Percentiles rank a stretch among this genome's conserved stretches.
phyloP scores from a whole-genome alignment of 2,888 invertebrate genomes.

The Gortyna flavago region DNA sequence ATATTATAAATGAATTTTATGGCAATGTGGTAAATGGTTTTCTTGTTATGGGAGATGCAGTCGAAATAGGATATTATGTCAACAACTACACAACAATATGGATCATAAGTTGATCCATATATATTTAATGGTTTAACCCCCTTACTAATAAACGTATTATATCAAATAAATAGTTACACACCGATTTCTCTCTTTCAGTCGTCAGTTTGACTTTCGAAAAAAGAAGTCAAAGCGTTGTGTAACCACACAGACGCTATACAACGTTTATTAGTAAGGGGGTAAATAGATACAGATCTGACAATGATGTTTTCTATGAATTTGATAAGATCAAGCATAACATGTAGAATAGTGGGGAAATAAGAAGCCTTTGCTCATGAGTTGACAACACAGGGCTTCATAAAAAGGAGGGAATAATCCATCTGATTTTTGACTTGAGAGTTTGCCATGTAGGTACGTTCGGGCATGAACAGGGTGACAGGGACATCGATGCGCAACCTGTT shows the following conservation, averaged over 20 bases:
- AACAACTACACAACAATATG: background rate
- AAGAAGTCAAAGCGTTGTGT: too few relatives aligned
- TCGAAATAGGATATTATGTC: background rate
- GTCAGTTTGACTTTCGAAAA: too few relatives aligned
- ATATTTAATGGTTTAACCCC: background rate
- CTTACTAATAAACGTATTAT: too few relatives aligned
- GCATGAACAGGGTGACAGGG: too few relatives aligned
- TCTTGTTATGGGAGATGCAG: background rate
- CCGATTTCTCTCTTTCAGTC: too few relatives aligned
- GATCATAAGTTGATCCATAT: background rate
- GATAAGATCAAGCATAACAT: background rate
- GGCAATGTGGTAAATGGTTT: constrained; percentile 3
- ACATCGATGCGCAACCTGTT: background rate
- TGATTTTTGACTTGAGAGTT: background rate
- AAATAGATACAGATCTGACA: too few relatives aligned
- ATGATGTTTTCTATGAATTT: background rate
- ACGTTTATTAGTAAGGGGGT: too few relatives aligned
- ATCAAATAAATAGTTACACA: too few relatives aligned
- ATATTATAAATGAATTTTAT: constrained; percentile 17
- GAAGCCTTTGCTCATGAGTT: too few relatives aligned
- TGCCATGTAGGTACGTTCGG: background rate
- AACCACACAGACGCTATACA: too few relatives aligned
- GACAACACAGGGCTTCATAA: background rate
- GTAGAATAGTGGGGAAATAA: background rate
- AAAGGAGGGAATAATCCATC: background rate